Evolutionary conservation across 2,113 vertebrate genomes (phyloP), one percentile per base, ranked within the genome.

Genomic region (Takifugu flavidus): DNA sequence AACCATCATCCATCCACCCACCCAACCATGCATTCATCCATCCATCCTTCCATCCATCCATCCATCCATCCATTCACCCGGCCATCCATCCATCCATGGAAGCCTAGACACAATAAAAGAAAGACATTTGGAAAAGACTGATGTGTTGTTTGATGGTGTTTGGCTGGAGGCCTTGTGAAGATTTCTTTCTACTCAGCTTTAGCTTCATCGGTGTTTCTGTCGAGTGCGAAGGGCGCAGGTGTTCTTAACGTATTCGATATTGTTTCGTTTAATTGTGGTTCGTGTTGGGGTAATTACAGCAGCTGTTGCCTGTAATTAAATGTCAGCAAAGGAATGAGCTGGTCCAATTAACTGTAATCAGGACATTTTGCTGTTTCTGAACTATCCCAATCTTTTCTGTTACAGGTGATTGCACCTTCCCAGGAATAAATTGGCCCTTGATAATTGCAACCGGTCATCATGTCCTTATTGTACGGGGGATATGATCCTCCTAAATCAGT

Each of bases 331-430:
- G 39, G 70, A 75, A 60, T 67, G 75, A 82, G 63, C 51, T 53
- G 43, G n/a, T 59, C 65, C 6, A 53, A 63, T 70, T 53, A 62
- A 44, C 29, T 53, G 51, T 47, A 58, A 68, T 75, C 13, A 73
- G 60, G 13, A 53, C 26, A 56, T 53, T 52, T 44, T 13, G 15
- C 51, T 60, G 44, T 34, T 72, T 70, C 68, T 43, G 75, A 66
- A 34, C 29, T 61, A 60, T 81, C 65, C 61, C 64, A 66, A 70
- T 81, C 60, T 49, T 55, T 77, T 83, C 46, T 70, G 25, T 83
- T 75, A 74, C 85, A 91, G 91, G 79, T 76, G 79, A 53, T 72
- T 63, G 70, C 78, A 87, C 68, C 62, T 62, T 25, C 13, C 6
- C 45, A 61, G 53, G 42, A 68, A 59, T 56, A 70, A 80, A 65